Conservation (phyloP, 2,888 invertebrate species). For the Tuberolachnus salignus region DNA sequence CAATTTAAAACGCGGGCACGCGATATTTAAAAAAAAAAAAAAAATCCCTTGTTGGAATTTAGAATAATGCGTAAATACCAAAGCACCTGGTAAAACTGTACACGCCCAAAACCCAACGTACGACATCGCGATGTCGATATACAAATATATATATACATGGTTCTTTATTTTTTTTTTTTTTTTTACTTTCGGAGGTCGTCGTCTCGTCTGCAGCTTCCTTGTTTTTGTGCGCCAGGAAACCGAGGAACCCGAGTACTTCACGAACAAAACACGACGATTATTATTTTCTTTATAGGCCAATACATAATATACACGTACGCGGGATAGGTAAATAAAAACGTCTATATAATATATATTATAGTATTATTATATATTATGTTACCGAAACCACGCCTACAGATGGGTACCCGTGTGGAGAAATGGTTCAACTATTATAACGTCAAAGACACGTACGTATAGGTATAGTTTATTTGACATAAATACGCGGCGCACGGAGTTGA, state of each 20-base stretch:
- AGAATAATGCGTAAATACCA: constrained; percentile 38
- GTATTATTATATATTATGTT: constrained; percentile 44
- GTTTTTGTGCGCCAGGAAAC: constrained; percentile 55
- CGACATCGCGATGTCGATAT: constrained; percentile 37
- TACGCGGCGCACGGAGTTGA: constrained; percentile 15
- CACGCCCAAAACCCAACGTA: constrained; percentile 47
- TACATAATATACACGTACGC: not conserved
- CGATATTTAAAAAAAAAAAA: constrained; percentile 50
- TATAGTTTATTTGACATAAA: constrained; percentile 47
- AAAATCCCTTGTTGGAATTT: constrained; percentile 47
- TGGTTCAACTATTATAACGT: constrained; percentile 17
- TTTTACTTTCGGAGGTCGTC: constrained; percentile 41
- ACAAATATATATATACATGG: not conserved
- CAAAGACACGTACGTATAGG: constrained; percentile 46
- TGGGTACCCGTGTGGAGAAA: constrained; percentile 22
- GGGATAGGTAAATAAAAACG: constrained; percentile 41
- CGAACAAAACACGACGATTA: constrained; percentile 48
- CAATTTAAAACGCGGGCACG: constrained; percentile 47
- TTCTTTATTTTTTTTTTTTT: too few species aligned
- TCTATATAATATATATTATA: constrained; percentile 34
- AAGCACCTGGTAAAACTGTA: constrained; percentile 47
- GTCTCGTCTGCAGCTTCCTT: too few species aligned
- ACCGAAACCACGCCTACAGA: constrained; percentile 49
- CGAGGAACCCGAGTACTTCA: constrained; percentile 41
- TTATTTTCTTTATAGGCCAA: constrained; percentile 29